phyloP scores from a whole-genome alignment of 2,888 invertebrate genomes.

The Chaitophorus viminalis region DNA sequence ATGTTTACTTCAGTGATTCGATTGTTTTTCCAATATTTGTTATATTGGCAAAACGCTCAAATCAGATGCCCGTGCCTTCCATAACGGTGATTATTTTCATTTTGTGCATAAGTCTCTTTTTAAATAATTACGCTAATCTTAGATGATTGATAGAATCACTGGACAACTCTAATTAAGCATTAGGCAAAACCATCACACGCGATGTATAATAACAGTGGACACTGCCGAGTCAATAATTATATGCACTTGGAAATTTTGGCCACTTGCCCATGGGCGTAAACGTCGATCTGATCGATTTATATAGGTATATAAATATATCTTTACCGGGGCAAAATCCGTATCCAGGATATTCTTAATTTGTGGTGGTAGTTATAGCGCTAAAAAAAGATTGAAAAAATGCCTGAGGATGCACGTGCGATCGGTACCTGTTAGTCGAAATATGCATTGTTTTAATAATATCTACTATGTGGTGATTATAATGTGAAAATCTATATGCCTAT shows the following conservation, averaged over 20 bases:
- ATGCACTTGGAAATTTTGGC: conserved; percentile 28
- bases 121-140: no score
- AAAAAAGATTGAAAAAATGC: conserved; percentile 39
- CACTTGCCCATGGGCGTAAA: conserved; percentile 29
- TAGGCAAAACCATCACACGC: conserved; percentile 31
- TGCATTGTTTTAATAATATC: conserved; percentile 39
- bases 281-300: conserved; percentile 31
- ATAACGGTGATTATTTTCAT: not conserved
- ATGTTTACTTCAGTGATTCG: not conserved
- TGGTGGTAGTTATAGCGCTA: conserved; percentile 21
- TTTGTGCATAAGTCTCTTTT: conserved; percentile 11
- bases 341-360: conserved; percentile 34
- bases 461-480: not conserved
- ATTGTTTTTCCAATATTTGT: conserved; percentile 11
- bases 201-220: not conserved
- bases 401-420: not conserved
- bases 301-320: conserved; percentile 13
- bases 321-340: conserved; percentile 7
- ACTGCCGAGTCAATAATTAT: conserved; percentile 35
- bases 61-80: not conserved
- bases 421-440: conserved; percentile 27
- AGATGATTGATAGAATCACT: conserved; percentile 36
- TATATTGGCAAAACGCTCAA: not conserved
- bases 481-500: not conserved
- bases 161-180: conserved; percentile 14